Conservation (phyloP, 1,140 invertebrate genomes). For the Triops longicaudatus region DNA sequence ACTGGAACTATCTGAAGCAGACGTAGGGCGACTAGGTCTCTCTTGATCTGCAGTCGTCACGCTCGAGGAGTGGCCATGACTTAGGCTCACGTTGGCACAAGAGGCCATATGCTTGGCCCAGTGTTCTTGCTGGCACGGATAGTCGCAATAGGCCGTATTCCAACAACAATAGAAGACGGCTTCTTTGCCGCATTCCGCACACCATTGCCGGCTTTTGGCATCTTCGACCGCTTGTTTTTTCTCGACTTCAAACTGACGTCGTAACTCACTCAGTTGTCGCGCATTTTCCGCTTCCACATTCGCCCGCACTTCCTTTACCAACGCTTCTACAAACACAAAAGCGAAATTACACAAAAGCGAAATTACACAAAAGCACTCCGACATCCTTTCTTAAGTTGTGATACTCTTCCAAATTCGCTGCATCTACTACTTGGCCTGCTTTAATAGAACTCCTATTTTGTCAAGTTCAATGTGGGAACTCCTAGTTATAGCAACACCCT, state of each 20-base stretch:
- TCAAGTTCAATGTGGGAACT: too few species aligned
- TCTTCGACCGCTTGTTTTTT: slow-evolving; percentile 58
- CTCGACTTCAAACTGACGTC: slow-evolving; percentile 52
- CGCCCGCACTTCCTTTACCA: slow-evolving; percentile 47
- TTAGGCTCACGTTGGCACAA: slow-evolving; percentile 40
- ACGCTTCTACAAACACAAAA: neutral
- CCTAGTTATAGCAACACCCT: too few species aligned
- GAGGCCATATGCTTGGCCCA: slow-evolving; percentile 46
- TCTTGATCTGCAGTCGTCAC: slow-evolving; percentile 30
- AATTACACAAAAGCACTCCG: too few species aligned
- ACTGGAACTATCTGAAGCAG: slow-evolving; percentile 30
- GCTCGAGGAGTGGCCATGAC: slow-evolving; percentile 30
- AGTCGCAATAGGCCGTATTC: slow-evolving; percentile 89
- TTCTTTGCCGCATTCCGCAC: slow-evolving; percentile 72
- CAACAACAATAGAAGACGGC: slow-evolving; percentile 88
- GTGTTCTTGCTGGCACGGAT: slow-evolving; percentile 55
- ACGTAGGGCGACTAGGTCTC: slow-evolving; percentile 28
- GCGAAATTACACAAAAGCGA: too few species aligned
- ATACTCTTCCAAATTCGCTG: too few species aligned
- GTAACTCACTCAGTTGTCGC: slow-evolving; percentile 49
- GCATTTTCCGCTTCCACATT: slow-evolving; percentile 45
- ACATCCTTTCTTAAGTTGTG: too few species aligned
- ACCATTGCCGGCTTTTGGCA: slow-evolving; percentile 78
- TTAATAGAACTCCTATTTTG: too few species aligned
- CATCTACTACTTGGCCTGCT: too few species aligned